Base-by-base conservation (phyloP, 2,888 invertebrate species). In the Acleris literana region DNA sequence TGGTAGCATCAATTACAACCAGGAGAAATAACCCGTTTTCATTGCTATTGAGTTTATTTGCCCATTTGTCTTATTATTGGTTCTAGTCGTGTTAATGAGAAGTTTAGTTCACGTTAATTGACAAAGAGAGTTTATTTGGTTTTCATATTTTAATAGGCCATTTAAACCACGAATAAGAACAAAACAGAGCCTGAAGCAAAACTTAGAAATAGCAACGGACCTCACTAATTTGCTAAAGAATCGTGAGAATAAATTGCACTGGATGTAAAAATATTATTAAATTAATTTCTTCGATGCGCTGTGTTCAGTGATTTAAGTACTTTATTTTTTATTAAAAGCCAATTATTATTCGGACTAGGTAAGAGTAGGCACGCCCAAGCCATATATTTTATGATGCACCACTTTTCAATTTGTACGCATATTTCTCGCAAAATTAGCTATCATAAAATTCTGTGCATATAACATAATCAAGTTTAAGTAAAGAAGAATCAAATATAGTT, bases 331-430 rank as follows among this genome's bases (percentile, higher is more conserved):
- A 49, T 16, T 57, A 48, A 60, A 55, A 60, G 7, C 44, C 22
- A 61, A 51, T 56, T 17, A 66, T 65, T 65, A 65, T 29, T 56
- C 51, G 11, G 20, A n/a, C 9, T 53, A 59, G 55, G 44, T 49
- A 60, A 44, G 18, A 20, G 16, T 20, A 46, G 54, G 25, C 51
- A 52, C 56, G 29, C 56, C 56, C 53, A 33, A n/a, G 9, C n/a
- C n/a, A 53, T 64, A 58, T 53, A 57, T 53, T 58, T 52, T 64
- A 58, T 58, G 48, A 33, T 29, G 3, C 4, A 48, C 29, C 58
- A 58, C 39, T 64, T 64, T 63, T 63, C 56, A 43, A 63, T 63
- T 63, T 57, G n/a, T 33, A 59, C 33, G 58, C 48, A 48, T 59
- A 59, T 57, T 57, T 49, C 33, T 59, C 18, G 49, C 49, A 13